A percentile compares a stretch with the other conserved stretches of the same genome.
phyloP scores from a whole-genome alignment of 2,113 vertebrate genomes.

The Heterotilapia buettikoferi region DNA sequence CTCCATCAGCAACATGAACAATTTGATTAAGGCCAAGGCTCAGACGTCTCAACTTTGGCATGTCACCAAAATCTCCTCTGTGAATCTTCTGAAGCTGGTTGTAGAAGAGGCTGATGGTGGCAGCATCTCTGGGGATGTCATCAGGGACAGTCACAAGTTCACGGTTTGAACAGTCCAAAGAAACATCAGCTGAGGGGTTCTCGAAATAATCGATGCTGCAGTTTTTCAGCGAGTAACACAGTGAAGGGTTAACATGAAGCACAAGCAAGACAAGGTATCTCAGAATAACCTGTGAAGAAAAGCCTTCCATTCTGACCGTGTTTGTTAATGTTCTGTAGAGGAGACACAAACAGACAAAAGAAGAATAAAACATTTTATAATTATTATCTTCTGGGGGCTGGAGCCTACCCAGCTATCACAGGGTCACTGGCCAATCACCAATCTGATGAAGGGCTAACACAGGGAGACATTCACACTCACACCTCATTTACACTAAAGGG shows the following conservation, averaged over 20 bases:
- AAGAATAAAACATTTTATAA: not conserved
- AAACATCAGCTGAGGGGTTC: no score
- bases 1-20: not conserved
- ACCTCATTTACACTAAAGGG: no score
- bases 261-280: not conserved
- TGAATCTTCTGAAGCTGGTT: not conserved
- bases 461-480: no score
- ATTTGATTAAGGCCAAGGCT: rapidly evolving
- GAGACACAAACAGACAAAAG: not conserved
- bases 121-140: not conserved
- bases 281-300: not conserved
- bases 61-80: not conserved
- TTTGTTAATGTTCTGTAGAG: not conserved
- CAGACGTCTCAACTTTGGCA: not conserved
- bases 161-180: no score
- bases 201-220: no score
- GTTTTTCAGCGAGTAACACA: no score
- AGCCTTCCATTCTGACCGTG: not conserved
- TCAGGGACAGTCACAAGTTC: not conserved
- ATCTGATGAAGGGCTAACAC: no score
- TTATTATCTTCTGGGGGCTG: no score
- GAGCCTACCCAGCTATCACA: no score
- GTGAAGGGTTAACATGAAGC: not conserved
- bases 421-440: no score
- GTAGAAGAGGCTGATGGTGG: rapidly evolving